These are phyloP conservation scores for Typhlichthys eigenmanni DNA, from an alignment of 2,797 vertebrate species.

Conservation along the genomic window DNA sequence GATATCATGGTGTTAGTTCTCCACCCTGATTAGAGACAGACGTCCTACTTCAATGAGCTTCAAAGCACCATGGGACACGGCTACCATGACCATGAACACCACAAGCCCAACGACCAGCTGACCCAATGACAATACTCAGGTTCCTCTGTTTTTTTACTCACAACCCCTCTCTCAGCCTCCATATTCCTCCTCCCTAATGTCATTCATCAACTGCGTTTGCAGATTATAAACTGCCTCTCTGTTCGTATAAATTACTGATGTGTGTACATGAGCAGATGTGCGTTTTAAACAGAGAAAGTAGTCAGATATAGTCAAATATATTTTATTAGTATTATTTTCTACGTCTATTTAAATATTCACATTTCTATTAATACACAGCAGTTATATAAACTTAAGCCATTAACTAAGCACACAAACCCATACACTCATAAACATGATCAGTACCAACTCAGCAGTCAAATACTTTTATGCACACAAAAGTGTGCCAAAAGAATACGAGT, in stretches of 20 bases:
- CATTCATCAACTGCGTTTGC: constrained; percentile 60
- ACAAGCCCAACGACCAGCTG: constrained; percentile 35
- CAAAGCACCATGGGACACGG: constrained; percentile 14
- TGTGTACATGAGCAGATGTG: constrained; percentile 12
- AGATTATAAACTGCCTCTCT: constrained; percentile 51
- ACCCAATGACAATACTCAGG: constrained; percentile 40
- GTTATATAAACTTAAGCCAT: background rate
- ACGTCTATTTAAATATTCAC: constrained; percentile 11
- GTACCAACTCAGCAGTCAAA: constrained; percentile 27
- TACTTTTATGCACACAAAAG: constrained; percentile 63
- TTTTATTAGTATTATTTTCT: constrained; percentile 19
- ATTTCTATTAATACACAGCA: background rate
- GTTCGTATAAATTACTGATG: constrained; percentile 22
- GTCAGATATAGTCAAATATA: constrained; percentile 2
- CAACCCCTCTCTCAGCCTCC: constrained; percentile 9
- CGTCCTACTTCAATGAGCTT: constrained; percentile 28
- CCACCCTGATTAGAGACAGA: background rate
- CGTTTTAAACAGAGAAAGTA: background rate
- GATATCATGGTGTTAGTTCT: background rate
- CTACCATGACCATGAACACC: constrained; percentile 24
- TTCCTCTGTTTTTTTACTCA: constrained; percentile 24
- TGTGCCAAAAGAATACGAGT: constrained; percentile 60
- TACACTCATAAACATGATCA: constrained; percentile 28
- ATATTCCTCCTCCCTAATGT: constrained; percentile 22
- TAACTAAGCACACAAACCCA: background rate